Conservation (phyloP, 2,113 vertebrate genomes). For the Rhagologus leucostigma region DNA sequence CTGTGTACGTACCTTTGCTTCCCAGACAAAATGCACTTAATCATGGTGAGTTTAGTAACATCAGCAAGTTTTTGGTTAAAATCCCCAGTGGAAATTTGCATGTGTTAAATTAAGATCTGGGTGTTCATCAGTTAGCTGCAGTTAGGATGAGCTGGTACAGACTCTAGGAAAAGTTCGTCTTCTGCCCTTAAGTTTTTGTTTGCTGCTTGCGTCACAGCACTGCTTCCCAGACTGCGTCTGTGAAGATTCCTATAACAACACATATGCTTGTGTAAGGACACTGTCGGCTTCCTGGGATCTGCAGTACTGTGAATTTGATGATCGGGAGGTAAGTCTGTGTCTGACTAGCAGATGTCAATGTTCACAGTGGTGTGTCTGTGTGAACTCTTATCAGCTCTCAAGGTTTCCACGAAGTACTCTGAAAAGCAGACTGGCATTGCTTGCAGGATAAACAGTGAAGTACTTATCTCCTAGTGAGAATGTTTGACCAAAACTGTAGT, state of each 20-base stretch:
- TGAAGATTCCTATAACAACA: constrained; percentile 96
- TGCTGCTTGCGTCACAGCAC: constrained; percentile 72
- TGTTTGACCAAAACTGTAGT: neutral
- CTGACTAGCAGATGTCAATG: neutral
- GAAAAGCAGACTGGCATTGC: neutral
- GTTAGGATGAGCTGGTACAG: neutral
- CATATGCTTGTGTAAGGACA: constrained; percentile 92
- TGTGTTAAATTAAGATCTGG: neutral
- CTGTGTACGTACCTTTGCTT: neutral
- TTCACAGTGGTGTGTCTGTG: neutral
- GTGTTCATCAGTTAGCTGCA: neutral
- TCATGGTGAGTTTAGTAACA: neutral
- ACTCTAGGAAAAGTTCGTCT: neutral
- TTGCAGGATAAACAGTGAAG: neutral
- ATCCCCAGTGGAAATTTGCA: neutral
- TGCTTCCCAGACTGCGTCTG: constrained; percentile 99
- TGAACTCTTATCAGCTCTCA: neutral
- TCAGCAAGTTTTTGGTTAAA: neutral
- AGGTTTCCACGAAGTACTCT: neutral
- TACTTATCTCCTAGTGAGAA: neutral
- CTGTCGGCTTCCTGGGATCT: constrained; percentile 79
- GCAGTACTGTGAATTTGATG: constrained; percentile 98
- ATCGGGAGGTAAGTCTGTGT: constrained; percentile 83
- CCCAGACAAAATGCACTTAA: neutral
- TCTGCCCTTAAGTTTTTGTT: neutral